phyloP scores from a whole-genome alignment of 2,797 vertebrate species.

The Carduelis carduelis region DNA sequence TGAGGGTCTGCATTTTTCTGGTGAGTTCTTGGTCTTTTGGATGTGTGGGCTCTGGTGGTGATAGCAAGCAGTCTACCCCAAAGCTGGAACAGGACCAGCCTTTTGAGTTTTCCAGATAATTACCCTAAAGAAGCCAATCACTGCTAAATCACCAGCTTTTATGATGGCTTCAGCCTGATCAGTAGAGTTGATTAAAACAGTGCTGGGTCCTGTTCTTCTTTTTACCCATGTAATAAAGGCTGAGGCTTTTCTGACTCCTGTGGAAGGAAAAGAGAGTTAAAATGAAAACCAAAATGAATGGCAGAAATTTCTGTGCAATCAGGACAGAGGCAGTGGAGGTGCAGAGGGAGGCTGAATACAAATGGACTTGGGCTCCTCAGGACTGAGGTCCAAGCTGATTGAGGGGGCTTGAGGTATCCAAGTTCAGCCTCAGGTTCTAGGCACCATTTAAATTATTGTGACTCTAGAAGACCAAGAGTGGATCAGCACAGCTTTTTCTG shows the following conservation, averaged over 20 bases:
- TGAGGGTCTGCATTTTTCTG: neutral
- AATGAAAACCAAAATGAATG: neutral
- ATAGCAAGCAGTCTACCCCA: neutral
- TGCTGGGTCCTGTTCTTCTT: conserved; percentile 82
- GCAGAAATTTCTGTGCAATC: neutral
- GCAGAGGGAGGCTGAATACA: neutral
- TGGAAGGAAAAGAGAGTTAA: neutral
- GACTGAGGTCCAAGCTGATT: neutral
- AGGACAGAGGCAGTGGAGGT: neutral
- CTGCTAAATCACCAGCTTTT: conserved; percentile 76
- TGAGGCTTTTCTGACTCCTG: conserved; percentile 82
- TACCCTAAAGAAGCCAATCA: conserved; percentile 92
- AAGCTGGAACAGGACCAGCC: neutral
- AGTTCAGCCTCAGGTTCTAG: neutral
- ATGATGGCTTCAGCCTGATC: conserved; percentile 73
- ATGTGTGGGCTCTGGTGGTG: neutral
- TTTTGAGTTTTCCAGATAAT: neutral
- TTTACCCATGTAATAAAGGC: conserved; percentile 88
- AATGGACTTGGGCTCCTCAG: neutral
- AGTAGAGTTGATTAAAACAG: conserved; percentile 76
- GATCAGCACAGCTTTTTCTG: neutral
- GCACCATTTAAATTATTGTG: neutral
- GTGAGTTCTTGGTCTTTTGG: neutral
- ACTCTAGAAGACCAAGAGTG: neutral
- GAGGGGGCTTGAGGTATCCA: neutral